phyloP scores from a whole-genome alignment of 35 echinoderm and acorn worm species.

The Strongylocentrotus purpuratus region DNA sequence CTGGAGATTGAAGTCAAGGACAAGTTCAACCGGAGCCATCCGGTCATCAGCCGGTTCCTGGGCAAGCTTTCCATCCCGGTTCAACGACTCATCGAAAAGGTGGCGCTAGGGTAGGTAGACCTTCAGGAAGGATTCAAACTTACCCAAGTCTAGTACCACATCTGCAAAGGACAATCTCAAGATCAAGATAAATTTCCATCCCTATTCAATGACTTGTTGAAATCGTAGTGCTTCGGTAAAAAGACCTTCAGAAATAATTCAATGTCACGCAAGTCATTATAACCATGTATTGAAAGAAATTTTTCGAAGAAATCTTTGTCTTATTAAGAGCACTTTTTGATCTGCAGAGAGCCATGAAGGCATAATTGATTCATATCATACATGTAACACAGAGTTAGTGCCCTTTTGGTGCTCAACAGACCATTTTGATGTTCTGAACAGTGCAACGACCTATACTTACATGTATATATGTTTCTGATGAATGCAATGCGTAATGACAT shows the following conservation, averaged over 20 bases:
- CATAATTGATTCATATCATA: too few relatives aligned
- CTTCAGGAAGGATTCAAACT: neutral
- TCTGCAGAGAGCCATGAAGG: too few relatives aligned
- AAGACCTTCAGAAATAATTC: neutral
- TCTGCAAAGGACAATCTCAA: too few relatives aligned
- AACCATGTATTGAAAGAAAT: too few relatives aligned
- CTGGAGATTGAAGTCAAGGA: slow-evolving; percentile 96
- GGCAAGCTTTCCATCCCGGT: slow-evolving; percentile 89
- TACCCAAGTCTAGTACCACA: too few relatives aligned
- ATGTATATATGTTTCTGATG: too few relatives aligned
- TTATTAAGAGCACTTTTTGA: too few relatives aligned
- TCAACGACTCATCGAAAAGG: slow-evolving; percentile 87
- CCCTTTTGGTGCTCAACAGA: neutral
- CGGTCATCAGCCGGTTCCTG: slow-evolving; percentile 95
- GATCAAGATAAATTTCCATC: too few relatives aligned
- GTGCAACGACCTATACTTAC: neutral
- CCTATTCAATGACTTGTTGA: too few relatives aligned
- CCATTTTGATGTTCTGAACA: neutral
- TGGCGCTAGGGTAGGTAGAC: slow-evolving; percentile 77
- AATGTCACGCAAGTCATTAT: too few relatives aligned
- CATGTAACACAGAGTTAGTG: neutral
- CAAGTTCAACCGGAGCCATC: slow-evolving; percentile 91
- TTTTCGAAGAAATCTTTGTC: too few relatives aligned
- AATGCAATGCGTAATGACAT: neutral
- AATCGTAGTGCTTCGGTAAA: too few relatives aligned